Evolutionary conservation across 2,113 vertebrate genomes (phyloP).

Genomic region (Onychorhynchus coronatus): DNA sequence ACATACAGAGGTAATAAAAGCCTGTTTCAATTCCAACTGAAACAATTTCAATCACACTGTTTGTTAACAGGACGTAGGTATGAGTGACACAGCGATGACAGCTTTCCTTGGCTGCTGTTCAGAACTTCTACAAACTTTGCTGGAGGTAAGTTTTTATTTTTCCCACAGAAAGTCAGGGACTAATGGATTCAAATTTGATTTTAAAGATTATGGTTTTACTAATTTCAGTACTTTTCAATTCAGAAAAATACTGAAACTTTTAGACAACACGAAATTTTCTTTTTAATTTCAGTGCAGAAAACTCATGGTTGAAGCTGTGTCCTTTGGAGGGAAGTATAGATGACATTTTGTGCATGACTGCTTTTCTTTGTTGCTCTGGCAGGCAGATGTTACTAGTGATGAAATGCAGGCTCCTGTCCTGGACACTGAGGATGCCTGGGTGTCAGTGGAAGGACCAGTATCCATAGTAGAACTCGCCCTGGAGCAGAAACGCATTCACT

Average conservation of each 20-base stretch:
- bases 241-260: not conserved
- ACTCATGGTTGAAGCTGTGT: not conserved
- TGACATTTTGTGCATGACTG: not conserved
- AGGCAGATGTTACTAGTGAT: constrained; percentile 88
- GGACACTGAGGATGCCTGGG: constrained; percentile 89
- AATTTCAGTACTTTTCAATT: not conserved
- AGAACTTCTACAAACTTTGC: constrained; percentile 88
- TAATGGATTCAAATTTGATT: not conserved
- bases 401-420: constrained; percentile 81
- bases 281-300: not conserved
- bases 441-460: constrained; percentile 81
- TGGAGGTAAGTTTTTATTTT: constrained; percentile 84
- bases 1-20: not conserved
- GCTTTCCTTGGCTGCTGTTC: constrained; percentile 89
- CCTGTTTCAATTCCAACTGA: not conserved
- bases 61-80: constrained; percentile 87
- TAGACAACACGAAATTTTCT: accelerated
- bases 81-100: constrained; percentile 88
- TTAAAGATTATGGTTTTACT: not conserved
- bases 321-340: not conserved
- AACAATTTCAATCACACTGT: not conserved
- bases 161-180: not conserved
- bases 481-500: constrained; percentile 91
- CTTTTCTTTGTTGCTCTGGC: not conserved
- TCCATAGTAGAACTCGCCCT: constrained; percentile 92